Base-by-base conservation (phyloP, 1,140 invertebrate species). In the Drosophila auraria region DNA sequence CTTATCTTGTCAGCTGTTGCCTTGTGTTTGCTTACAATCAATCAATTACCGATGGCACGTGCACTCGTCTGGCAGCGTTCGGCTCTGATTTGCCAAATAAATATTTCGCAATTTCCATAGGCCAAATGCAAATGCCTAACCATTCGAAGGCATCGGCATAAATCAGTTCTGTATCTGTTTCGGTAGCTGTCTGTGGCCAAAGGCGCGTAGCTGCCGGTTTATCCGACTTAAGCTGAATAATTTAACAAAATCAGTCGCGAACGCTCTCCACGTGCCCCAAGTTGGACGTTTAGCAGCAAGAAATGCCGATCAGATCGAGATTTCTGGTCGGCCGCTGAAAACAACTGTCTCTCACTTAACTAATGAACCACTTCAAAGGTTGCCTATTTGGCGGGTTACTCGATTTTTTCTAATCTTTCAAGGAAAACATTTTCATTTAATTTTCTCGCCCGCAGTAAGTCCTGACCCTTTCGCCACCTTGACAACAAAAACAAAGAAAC, bases 1-100 rank as follows among this genome's bases (percentile, higher is more conserved):
- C 57, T 78, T 62, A 60, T 70, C 74, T 78, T 79, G 76, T 80
- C 57, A 90, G 82, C 86, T 90, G 86, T 77, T 89, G 60, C 61
- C 63, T 65, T 68, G 49, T 57, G 57, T 82, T 69, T 50, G 68
- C 56, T 59, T 70, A 63, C 80, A 84, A 61, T 65, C 51, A 74
- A 74, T 74, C 71, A 74, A 74, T 74, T 74, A 74, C 68, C 69
- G 38, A 38, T 73, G 75, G 73, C 84, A 90, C 78, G 82, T 80
- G 74, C 68, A 64, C 56, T 73, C 63, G 57, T 80, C 72, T 82
- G 74, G 65, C 60, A 68, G 40, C 49, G 70, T 68, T 73, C 20
- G 68, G 42, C 44, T 53, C 62, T 78, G 59, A 80, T 79, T 71
- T 80, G 49, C n/a, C 36, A 61, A 68, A 81, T 74, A 87, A 80